phyloP scores from a whole-genome alignment of 1,140 invertebrate species.

The Sinonovacula constricta region DNA sequence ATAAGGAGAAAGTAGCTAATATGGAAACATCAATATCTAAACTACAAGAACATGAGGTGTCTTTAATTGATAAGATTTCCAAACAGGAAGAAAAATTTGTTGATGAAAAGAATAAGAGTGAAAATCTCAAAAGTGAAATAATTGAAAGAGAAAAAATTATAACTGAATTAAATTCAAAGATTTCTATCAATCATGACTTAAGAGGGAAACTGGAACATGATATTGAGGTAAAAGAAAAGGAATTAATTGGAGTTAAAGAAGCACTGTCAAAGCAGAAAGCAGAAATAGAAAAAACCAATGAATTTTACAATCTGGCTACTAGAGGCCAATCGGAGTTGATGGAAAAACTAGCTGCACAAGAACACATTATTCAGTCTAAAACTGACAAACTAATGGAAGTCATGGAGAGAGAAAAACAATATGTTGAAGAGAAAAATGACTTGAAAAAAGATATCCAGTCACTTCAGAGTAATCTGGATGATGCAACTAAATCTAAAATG shows the following conservation, averaged over 20 bases:
- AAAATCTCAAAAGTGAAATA: neutral
- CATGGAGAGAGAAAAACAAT: neutral
- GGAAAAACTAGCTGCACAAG: neutral
- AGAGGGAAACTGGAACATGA: neutral
- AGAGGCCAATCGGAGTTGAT: neutral
- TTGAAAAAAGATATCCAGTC: neutral
- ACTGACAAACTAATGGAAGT: neutral
- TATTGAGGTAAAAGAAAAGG: neutral
- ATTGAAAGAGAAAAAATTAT: conserved; percentile 20
- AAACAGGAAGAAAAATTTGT: neutral
- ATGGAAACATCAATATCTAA: conserved; percentile 18
- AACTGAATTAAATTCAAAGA: conserved; percentile 2
- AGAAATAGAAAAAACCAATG: neutral
- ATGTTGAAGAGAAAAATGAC: neutral
- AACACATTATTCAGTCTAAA: neutral
- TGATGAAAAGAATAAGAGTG: neutral
- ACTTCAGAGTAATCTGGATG: neutral
- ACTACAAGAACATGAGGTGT: conserved; percentile 13
- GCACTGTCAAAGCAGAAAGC: neutral
- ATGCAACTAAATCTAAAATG: neutral
- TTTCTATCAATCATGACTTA: neutral
- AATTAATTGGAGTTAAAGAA: neutral
- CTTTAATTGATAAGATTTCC: conserved; percentile 15
- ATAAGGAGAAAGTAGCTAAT: conserved; percentile 15
- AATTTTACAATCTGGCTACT: neutral